These are phyloP conservation scores for Phrynocephalus guinanensis DNA, from an alignment of 2,797 vertebrate species.

Conservation along the genomic window DNA sequence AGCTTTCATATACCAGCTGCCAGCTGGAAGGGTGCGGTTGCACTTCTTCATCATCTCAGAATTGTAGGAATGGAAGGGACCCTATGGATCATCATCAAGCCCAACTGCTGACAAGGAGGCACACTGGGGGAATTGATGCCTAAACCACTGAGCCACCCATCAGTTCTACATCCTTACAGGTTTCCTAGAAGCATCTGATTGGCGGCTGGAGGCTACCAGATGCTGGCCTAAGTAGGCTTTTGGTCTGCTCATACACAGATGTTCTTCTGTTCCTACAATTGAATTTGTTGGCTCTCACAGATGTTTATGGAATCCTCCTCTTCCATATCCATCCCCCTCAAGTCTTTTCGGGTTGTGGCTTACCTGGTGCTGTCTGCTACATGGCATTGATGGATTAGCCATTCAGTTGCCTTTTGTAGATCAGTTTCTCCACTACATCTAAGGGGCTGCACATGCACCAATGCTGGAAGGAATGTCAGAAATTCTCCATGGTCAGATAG, in stretches of 20 bases:
- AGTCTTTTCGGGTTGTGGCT: neutral
- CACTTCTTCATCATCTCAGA: too few relatives aligned
- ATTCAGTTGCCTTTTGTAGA: neutral
- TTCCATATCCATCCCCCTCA: neutral
- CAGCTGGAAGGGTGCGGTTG: neutral
- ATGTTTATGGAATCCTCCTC: neutral
- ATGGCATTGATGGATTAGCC: neutral
- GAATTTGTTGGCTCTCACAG: neutral
- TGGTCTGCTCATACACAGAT: neutral
- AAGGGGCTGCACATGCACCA: neutral
- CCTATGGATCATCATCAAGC: too few relatives aligned
- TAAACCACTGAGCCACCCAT: too few relatives aligned
- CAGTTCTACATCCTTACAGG: too few relatives aligned
- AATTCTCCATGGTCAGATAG: neutral
- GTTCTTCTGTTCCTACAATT: neutral
- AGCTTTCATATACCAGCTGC: neutral
- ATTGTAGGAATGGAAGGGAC: too few relatives aligned
- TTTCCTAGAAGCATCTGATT: neutral
- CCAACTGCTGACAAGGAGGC: too few relatives aligned
- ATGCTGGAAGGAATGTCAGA: neutral
- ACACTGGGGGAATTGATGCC: too few relatives aligned
- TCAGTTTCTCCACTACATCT: neutral
- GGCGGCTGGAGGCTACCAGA: too few relatives aligned
- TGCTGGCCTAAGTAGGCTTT: neutral
- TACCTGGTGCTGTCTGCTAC: neutral